A percentile compares a stretch with the other conserved stretches of the same genome.
Conservation (phyloP, 2,113 vertebrate species). For the Euleptes europaea region DNA sequence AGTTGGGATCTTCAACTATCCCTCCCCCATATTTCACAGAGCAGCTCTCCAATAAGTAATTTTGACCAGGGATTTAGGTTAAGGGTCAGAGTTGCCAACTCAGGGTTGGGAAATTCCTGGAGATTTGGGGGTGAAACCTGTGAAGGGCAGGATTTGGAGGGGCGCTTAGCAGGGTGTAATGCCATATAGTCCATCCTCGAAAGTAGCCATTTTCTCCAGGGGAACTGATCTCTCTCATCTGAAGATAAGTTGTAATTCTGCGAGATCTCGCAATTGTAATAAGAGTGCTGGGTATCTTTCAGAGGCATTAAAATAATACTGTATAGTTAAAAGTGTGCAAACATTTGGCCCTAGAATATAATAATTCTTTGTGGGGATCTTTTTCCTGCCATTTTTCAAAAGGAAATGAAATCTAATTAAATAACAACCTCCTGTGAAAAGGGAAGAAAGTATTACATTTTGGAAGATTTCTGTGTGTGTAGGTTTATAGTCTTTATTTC, state of each 20-base stretch:
- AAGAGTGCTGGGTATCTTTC: not conserved
- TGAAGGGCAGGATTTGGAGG: too few species aligned
- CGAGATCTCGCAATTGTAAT: too few species aligned
- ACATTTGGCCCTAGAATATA: not conserved
- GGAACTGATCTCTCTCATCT: too few species aligned
- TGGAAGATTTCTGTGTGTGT: not conserved
- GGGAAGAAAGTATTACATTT: not conserved
- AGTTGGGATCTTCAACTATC: not conserved
- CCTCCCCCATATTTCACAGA: not conserved
- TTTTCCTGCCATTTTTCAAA: not conserved
- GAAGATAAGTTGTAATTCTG: too few species aligned
- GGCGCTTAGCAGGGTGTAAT: too few species aligned
- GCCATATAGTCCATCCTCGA: too few species aligned
- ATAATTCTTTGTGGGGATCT: not conserved
- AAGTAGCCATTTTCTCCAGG: too few species aligned
- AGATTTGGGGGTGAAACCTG: too few species aligned
- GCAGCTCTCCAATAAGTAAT: not conserved
- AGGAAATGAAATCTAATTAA: not conserved
- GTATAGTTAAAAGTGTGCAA: conserved; percentile 6
- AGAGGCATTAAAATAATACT: not conserved
- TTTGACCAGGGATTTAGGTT: not conserved
- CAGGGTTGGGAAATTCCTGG: too few species aligned
- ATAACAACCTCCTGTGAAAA: too few species aligned
- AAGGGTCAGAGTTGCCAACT: not conserved
- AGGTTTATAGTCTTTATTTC: conserved; percentile 1